Conservation (phyloP, 2,797 vertebrate genomes). For the Sebastes nivosus region DNA sequence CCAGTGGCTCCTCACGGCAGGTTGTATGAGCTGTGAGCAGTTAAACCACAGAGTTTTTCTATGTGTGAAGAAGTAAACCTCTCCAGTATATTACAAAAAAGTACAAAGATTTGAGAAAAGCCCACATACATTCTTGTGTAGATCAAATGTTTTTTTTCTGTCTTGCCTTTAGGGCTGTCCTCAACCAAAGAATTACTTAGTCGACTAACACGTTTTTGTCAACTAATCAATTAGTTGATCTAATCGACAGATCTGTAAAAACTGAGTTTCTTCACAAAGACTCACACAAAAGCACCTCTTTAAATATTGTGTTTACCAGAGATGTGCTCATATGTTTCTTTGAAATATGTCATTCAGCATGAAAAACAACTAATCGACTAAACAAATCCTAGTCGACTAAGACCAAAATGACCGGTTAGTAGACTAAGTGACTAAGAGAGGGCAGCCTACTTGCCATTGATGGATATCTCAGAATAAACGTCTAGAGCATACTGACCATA, state of each 20-base stretch:
- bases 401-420: not conserved
- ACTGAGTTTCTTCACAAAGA: not conserved
- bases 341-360: not conserved
- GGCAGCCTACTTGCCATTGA: not conserved
- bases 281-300: not conserved
- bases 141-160: not conserved
- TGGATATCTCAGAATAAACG: not conserved
- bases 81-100: not conserved
- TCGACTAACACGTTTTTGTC: not conserved
- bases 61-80: not conserved
- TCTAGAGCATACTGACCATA: not conserved
- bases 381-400: fast-evolving
- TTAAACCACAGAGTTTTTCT: not conserved
- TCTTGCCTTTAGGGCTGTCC: not conserved
- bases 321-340: not conserved
- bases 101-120: not conserved
- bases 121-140: too few species aligned
- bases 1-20: not conserved
- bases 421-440: not conserved
- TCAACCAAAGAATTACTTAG: not conserved
- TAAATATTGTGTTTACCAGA: not conserved
- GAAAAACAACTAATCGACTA: not conserved
- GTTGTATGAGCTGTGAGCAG: not conserved
- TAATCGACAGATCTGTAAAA: not conserved
- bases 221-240: fast-evolving